phyloP scores from a whole-genome alignment of 2,113 vertebrate genomes.

The Crotalus helleri region DNA sequence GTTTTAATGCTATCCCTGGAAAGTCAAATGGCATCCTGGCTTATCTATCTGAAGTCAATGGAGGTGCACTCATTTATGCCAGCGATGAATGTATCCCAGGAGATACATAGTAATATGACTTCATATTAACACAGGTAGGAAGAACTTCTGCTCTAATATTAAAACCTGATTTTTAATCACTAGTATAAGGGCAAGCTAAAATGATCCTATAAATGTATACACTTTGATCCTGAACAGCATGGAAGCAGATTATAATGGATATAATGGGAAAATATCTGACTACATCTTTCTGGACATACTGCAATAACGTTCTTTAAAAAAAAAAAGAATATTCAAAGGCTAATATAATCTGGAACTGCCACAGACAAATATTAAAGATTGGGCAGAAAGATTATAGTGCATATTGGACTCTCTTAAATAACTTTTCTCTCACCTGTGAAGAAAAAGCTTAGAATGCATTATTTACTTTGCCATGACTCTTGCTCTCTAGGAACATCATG shows the following conservation, averaged over 20 bases:
- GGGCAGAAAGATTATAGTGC: not conserved
- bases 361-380: not conserved
- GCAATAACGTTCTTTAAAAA: constrained; percentile 26
- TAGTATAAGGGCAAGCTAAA: not conserved
- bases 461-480: not conserved
- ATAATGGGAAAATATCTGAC: not conserved
- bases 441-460: not conserved
- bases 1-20: not conserved
- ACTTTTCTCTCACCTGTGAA: not conserved
- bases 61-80: not conserved
- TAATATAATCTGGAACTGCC: not conserved
- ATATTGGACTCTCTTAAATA: not conserved
- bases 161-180: not conserved
- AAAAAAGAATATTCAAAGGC: constrained; percentile 25
- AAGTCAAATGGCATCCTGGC: constrained; percentile 16
- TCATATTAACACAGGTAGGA: constrained; percentile 12
- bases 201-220: not conserved
- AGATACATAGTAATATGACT: constrained; percentile 3
- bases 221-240: constrained; percentile 16
- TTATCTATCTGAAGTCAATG: constrained; percentile 15
- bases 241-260: not conserved
- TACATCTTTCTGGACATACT: constrained; percentile 26
- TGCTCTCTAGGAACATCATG: not conserved
- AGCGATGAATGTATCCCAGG: constrained; percentile 4
- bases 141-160: constrained; percentile 10